A percentile compares a stretch with the other conserved stretches of the same genome.
phyloP scores from a whole-genome alignment of 2,888 invertebrate species.

The Conops quadrifasciatus region DNA sequence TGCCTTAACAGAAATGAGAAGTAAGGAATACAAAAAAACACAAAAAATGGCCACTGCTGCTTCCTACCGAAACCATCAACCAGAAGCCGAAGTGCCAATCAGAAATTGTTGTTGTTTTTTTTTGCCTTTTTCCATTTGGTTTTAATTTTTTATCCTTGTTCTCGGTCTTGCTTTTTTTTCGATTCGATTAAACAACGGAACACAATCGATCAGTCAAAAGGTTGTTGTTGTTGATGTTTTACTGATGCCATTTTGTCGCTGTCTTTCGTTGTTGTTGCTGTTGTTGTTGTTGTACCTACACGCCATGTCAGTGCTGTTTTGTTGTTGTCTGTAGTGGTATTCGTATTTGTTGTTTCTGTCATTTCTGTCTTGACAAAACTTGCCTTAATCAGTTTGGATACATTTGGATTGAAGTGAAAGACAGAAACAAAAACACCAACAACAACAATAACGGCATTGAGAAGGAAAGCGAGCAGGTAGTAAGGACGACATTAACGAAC shows the following conservation, averaged over 20 bases:
- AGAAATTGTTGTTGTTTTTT: conserved; percentile 57
- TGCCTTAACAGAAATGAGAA: not conserved
- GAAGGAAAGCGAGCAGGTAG: too few species aligned
- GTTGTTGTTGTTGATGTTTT: conserved; percentile 17
- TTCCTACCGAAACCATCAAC: not conserved
- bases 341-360: too few species aligned
- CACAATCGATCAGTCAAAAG: conserved; percentile 28
- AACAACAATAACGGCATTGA: too few species aligned
- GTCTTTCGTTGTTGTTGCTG: not conserved
- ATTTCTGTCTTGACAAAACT: too few species aligned
- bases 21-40: not conserved
- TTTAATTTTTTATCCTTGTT: not conserved
- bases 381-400: too few species aligned
- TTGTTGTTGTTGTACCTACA: not conserved
- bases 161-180: too few species aligned
- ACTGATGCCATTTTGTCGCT: not conserved
- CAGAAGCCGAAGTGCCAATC: conserved; percentile 55
- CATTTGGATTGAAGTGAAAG: too few species aligned
- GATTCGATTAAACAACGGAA: not conserved
- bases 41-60: not conserved
- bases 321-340: too few species aligned
- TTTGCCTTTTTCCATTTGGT: not conserved
- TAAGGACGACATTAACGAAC: too few species aligned
- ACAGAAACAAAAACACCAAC: too few species aligned
- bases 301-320: too few species aligned